Base-by-base conservation (phyloP, 2,888 invertebrate genomes). In the Hartigia nigra region DNA sequence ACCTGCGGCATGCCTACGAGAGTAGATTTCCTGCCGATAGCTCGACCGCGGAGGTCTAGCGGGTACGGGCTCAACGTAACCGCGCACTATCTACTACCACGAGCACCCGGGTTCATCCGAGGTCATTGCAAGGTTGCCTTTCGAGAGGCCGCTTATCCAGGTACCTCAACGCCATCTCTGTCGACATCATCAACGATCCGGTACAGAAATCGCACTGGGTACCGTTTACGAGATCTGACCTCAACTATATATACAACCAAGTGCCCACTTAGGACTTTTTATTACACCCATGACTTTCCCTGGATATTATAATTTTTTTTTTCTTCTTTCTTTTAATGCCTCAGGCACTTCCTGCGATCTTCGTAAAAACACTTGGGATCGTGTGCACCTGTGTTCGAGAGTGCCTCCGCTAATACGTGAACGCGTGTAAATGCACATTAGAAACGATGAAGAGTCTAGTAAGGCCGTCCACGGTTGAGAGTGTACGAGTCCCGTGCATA, bases 81-180 rank as follows among this genome's bases (percentile, higher is more conserved):
- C 72, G 72, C 72, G 72, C 72, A 34, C 72, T 32, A 34, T 34
- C 12, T 72, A 31, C 72, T 72, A 34, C 72, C 32, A 81, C 81
- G 82, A 81, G 82, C 84, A 84, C 82, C 84, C 83, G 88, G 87
- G 88, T 89, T 90, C 90, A 90, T 81, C 82, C 81, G 88, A 90
- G 90, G 89, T 90, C 90, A 90, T 89, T 88, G 89, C 90, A 90
- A 90, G 90, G 90, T 89, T 89, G 88, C 89, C 86, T 86, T 85
- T 86, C 85, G 82, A 87, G 72, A 31, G 72, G 32, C 55, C 55
- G 55, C 55, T 55, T 23, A 23, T 55, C 55, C 23, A 55, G 55
- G 55, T 55, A 55, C 55, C 55, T 55, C 55, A 55, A 55, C 55
- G 23, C 55, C 55, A 55, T 55, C 55, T 55, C 55, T 55, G 55